Conservation (phyloP, 1,140 invertebrate genomes). For the Magallana ariakensis region DNA sequence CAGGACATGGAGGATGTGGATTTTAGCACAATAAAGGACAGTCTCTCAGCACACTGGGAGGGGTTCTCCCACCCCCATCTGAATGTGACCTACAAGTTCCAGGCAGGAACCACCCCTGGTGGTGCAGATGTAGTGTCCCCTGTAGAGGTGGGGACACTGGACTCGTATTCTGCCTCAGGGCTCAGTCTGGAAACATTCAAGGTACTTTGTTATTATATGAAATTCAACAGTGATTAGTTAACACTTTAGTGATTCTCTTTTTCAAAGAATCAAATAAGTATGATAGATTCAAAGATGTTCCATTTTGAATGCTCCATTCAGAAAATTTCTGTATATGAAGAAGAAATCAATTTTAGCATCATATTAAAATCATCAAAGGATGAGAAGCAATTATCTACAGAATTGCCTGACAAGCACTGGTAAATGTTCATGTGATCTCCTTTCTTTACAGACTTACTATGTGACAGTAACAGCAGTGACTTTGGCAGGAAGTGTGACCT, state of each 20-base stretch:
- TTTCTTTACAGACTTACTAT: slow-evolving; percentile 54
- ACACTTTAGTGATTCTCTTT: no score
- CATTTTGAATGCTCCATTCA: no score
- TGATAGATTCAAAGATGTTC: no score
- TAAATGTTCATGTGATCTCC: background rate
- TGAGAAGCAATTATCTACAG: no score
- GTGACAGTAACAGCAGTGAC: slow-evolving; percentile 55
- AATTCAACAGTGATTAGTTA: no score
- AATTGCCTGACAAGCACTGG: no score
- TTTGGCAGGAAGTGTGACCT: slow-evolving; percentile 43
- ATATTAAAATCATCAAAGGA: no score
- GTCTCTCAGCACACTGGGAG: slow-evolving; percentile 8
- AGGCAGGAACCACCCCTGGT: background rate
- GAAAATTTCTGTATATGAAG: no score
- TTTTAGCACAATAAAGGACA: background rate
- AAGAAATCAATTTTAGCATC: no score
- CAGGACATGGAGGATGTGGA: slow-evolving; percentile 41
- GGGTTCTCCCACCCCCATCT: slow-evolving; percentile 33
- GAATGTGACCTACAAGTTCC: slow-evolving; percentile 38
- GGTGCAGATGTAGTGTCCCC: slow-evolving; percentile 17
- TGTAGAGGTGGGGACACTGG: slow-evolving; percentile 13
- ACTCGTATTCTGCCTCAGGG: background rate
- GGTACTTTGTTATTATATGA: background rate
- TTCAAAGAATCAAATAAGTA: no score
- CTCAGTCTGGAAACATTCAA: slow-evolving; percentile 46